A percentile compares a stretch with the other conserved stretches of the same genome.
These are phyloP conservation scores for Micromesistius poutassou DNA, from an alignment of 2,797 vertebrate species.

Conservation along the genomic window DNA sequence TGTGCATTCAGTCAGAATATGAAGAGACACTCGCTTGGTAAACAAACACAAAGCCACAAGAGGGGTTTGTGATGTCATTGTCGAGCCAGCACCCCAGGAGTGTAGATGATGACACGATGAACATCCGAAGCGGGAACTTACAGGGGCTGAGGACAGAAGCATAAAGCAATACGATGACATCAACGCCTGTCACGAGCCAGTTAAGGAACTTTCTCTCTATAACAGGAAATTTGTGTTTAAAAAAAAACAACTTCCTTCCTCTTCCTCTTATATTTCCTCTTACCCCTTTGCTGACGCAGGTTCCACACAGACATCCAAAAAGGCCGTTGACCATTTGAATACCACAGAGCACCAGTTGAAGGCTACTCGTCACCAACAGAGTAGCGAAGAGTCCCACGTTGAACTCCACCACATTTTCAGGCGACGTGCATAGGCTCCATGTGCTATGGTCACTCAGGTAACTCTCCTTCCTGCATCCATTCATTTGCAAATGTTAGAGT, in stretches of 20 bases:
- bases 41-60: not conserved
- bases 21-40: not conserved
- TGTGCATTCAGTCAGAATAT: not conserved
- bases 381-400: conserved; percentile 73
- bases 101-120: not conserved
- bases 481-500: not conserved
- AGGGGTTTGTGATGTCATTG: not conserved
- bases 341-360: conserved; percentile 70
- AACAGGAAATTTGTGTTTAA: no score
- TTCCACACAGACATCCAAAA: conserved; percentile 76
- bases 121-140: conserved; percentile 20
- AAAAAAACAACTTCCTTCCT: no score
- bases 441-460: conserved; percentile 57
- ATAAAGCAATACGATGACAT: not conserved
- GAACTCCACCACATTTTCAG: conserved; percentile 68
- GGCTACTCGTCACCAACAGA: conserved; percentile 56
- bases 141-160: conserved; percentile 33
- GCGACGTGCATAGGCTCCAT: conserved; percentile 58
- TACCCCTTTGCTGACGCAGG: conserved; percentile 65
- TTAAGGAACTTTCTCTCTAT: not conserved
- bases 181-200: not conserved
- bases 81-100: not conserved
- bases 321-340: conserved; percentile 78
- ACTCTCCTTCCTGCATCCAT: conserved; percentile 34
- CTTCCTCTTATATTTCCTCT: conserved; percentile 13